Percentiles rank a stretch among this genome's conserved stretches.
Conservation (phyloP, 2,888 invertebrate species). For the Sinelater perroti region DNA sequence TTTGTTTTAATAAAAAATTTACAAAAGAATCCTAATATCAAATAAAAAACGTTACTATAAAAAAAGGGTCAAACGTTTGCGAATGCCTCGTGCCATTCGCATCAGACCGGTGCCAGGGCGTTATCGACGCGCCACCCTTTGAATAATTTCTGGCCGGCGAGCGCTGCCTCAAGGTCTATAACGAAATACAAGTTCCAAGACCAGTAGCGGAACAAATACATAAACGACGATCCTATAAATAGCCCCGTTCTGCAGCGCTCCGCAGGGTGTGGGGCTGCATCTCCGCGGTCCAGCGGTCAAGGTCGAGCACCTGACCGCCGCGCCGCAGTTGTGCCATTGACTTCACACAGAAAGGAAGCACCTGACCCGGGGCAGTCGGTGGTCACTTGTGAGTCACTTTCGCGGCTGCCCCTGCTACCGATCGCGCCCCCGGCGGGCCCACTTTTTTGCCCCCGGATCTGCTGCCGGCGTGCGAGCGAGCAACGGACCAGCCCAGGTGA, state of each 20-base stretch:
- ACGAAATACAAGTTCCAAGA: slow-evolving; percentile 1
- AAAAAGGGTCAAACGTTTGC: no score
- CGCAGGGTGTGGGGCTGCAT: slow-evolving; percentile 45
- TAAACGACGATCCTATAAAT: slow-evolving; percentile 26
- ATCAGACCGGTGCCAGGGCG: no score
- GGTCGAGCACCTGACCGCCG: slow-evolving; percentile 53
- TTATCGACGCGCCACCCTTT: no score
- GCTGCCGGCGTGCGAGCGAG: no score
- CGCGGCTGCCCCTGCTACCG: no score
- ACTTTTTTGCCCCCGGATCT: slow-evolving; percentile 10
- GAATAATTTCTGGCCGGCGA: no score
- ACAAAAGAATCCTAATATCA: no score
- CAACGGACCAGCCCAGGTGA: background rate
- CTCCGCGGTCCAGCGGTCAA: slow-evolving; percentile 53
- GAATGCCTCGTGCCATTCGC: no score
- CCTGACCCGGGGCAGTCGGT: slow-evolving; percentile 22
- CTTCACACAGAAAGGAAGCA: slow-evolving; percentile 50
- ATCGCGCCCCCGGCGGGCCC: no score
- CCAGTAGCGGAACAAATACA: slow-evolving; percentile 25
- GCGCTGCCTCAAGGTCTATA: no score
- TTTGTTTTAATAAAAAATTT: no score
- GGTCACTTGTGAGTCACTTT: slow-evolving; percentile 21
- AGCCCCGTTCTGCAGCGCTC: slow-evolving; percentile 27
- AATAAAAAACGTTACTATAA: no score
- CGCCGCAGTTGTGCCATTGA: slow-evolving; percentile 57